phyloP scores from a whole-genome alignment of 1,140 invertebrate species.

The Drosophila asahinai region DNA sequence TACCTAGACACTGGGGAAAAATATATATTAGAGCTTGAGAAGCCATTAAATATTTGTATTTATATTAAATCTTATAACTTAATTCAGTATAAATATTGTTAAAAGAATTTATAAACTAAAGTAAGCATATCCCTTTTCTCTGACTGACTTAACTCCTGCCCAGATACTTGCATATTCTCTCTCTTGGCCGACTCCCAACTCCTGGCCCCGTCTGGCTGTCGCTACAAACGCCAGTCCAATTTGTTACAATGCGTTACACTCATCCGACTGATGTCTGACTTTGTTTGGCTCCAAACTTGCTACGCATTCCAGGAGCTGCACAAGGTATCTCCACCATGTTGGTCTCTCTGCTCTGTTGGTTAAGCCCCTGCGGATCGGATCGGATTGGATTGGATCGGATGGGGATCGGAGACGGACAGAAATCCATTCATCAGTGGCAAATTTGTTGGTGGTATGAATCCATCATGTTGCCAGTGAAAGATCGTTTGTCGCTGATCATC shows the following conservation, averaged over 20 bases:
- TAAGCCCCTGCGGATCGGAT: constrained; percentile 29
- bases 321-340: constrained; percentile 83
- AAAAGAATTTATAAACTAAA: background rate
- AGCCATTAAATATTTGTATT: background rate
- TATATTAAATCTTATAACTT: too few relatives aligned
- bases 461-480: constrained; percentile 84
- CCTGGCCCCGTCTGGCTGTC: constrained; percentile 52
- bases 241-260: constrained; percentile 77
- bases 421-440: constrained; percentile 85
- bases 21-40: background rate
- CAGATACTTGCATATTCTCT: constrained; percentile 9
- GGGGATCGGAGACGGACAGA: constrained; percentile 49
- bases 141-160: background rate
- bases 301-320: constrained; percentile 85
- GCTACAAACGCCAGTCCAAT: constrained; percentile 77
- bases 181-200: background rate
- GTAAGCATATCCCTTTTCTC: background rate
- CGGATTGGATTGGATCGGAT: constrained; percentile 13
- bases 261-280: constrained; percentile 58
- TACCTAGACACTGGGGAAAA: constrained; percentile 7
- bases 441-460: constrained; percentile 85
- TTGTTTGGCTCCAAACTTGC: constrained; percentile 71
- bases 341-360: constrained; percentile 7
- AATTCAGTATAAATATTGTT: too few relatives aligned
- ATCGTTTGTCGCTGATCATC: constrained; percentile 85